phyloP scores from a whole-genome alignment of 2,113 vertebrate genomes.

The Mormyrus lacerda region DNA sequence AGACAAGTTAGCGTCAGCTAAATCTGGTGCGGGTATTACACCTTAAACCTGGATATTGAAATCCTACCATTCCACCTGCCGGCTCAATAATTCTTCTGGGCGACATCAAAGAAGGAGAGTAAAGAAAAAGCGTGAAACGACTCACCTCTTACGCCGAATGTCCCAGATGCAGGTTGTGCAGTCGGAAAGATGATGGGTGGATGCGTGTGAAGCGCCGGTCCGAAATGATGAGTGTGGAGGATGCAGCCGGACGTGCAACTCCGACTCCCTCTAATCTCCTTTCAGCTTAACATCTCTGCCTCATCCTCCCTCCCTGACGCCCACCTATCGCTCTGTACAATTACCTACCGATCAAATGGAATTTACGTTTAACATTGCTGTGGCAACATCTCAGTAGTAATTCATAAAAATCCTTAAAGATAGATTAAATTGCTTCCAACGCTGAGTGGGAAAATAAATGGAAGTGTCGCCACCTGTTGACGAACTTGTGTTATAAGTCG shows the following conservation, averaged over 20 bases:
- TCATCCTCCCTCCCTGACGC: background rate
- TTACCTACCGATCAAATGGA: background rate
- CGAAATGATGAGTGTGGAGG: background rate
- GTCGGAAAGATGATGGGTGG: background rate
- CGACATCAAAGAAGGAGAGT: background rate
- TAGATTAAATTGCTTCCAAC: background rate
- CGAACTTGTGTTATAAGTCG: background rate
- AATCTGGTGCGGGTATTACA: background rate
- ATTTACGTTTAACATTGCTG: background rate
- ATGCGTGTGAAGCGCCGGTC: conserved; percentile 7
- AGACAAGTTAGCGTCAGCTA: background rate
- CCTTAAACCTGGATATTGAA: background rate
- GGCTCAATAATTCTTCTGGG: background rate
- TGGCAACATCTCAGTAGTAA: background rate
- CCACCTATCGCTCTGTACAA: background rate
- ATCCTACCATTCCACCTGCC: background rate
- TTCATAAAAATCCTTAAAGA: background rate
- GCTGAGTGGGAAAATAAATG: background rate
- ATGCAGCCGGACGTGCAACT: background rate
- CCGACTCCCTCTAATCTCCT: conserved; percentile 15
- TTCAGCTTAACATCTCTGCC: background rate
- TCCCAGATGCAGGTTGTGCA: background rate
- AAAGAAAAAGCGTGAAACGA: background rate
- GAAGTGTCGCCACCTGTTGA: conserved; percentile 19
- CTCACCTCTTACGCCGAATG: conserved; percentile 5